Evolutionary conservation across 2,888 invertebrate species (phyloP).

Genomic region (Agrotis clavis): DNA sequence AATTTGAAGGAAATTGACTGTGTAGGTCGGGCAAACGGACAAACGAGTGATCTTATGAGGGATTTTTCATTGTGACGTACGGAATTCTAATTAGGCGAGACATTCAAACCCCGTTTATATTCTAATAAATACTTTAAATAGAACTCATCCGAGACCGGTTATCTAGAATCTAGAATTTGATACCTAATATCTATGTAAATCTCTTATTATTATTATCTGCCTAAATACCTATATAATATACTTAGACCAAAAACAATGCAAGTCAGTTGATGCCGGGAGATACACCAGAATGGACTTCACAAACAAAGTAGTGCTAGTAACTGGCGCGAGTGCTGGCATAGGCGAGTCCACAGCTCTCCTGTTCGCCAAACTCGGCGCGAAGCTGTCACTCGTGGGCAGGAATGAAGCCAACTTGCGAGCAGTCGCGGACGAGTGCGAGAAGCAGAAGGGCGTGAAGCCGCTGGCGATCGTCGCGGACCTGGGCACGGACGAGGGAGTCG

Average conservation of each 20-base stretch:
- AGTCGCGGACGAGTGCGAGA: conserved; percentile 67
- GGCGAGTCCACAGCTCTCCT: conserved; percentile 69
- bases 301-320: conserved; percentile 74
- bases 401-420: conserved; percentile 66
- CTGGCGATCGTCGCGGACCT: conserved; percentile 72
- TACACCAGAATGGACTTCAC: conserved; percentile 60
- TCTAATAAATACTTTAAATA: not conserved
- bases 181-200: not conserved
- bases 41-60: no score
- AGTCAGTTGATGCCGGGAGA: conserved; percentile 6
- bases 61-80: no score
- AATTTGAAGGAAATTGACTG: no score
- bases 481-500: conserved; percentile 74
- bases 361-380: conserved; percentile 71
- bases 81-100: no score
- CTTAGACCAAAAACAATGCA: not conserved
- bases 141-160: not conserved
- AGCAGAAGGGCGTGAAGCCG: conserved; percentile 62
- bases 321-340: conserved; percentile 76
- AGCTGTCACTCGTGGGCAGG: conserved; percentile 70
- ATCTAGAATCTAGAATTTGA: conserved; percentile 12
- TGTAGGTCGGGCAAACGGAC: no score
- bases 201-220: not conserved
- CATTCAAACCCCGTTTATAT: not conserved
- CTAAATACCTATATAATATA: conserved; percentile 15